A percentile compares a stretch with the other conserved stretches of the same genome.
Evolutionary conservation across 2,113 vertebrate species (phyloP).

Genomic region (Eurystomus gularis): DNA sequence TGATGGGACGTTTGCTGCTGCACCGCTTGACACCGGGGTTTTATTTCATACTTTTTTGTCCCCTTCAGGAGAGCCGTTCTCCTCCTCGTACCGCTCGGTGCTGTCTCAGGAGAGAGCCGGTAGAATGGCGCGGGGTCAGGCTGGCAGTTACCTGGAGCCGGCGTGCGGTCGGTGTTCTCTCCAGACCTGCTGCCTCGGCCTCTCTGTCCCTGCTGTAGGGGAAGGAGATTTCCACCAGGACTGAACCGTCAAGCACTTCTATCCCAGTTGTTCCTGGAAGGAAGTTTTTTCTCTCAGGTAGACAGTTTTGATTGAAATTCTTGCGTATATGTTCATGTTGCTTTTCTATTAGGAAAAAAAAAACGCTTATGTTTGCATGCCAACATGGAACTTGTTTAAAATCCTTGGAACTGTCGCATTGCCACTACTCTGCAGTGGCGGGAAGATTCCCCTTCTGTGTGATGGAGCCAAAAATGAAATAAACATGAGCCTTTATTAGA

Average conservation of each 20-base stretch:
- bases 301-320: not conserved
- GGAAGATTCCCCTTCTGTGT: not conserved
- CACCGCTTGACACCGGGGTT: not conserved
- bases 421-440: not conserved
- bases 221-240: not conserved
- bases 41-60: not conserved
- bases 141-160: not conserved
- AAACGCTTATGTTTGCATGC: not conserved
- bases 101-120: not conserved
- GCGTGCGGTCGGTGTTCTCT: not conserved
- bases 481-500: not conserved
- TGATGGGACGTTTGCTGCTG: not conserved
- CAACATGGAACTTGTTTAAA: not conserved
- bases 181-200: not conserved
- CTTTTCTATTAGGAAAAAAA: not conserved
- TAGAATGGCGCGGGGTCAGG: not conserved
- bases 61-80: not conserved
- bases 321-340: not conserved
- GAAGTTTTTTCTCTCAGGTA: not conserved
- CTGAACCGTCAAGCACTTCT: not conserved
- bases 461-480: not conserved
- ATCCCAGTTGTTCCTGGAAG: not conserved
- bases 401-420: not conserved
- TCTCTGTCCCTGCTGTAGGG: rapidly evolving
- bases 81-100: rapidly evolving